Evolutionary conservation across 2,888 invertebrate genomes (phyloP), one percentile per base, ranked within the genome.

Genomic region (Formica aserva): DNA sequence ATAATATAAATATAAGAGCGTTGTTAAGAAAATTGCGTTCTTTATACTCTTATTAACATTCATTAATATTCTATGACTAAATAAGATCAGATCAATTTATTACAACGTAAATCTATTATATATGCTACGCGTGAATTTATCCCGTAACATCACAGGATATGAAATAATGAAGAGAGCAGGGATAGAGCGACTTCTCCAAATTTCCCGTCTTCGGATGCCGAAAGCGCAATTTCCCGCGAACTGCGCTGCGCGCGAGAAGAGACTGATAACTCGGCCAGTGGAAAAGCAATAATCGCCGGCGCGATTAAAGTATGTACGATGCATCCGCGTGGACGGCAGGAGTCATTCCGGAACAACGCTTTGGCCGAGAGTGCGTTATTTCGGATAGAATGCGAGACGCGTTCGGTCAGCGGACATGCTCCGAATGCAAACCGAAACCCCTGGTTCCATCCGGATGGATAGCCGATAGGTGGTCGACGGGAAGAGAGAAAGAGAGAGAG

Each of bases 381-480:
- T 81, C 82, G 84, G 87, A 85, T 86, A 86, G 90, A 91, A 93
- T 92, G 91, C 92, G 89, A 87, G 90, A 90, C 92, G 92, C 92
- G 92, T 91, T 87, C 87, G 88, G 57, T 86, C 83, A 88, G 81
- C 76, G 89, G 85, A 87, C 90, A 89, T 90, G 91, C 88, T 90
- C 85, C 91, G 92, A 92, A 92, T 92, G 91, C 89, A 92, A 92
- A 91, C 90, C 92, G 84, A 90, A 88, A 82, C 69, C 77, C 67
- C 77, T 76, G 84, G 75, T 78, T 85, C 85, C 88, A 85, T 86
- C 85, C 84, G 88, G 85, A 85, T 48, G 67, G 71, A 78, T 82
- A 41, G 75, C 60, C 63, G 74, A 52, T 69, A 71, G 71, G 45
- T n/a, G 66, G 78, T 67, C 29, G 52, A 48, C n/a, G 22, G 29